Conservation (phyloP, 2,888 invertebrate species). For the Dromius quadrimaculatus region DNA sequence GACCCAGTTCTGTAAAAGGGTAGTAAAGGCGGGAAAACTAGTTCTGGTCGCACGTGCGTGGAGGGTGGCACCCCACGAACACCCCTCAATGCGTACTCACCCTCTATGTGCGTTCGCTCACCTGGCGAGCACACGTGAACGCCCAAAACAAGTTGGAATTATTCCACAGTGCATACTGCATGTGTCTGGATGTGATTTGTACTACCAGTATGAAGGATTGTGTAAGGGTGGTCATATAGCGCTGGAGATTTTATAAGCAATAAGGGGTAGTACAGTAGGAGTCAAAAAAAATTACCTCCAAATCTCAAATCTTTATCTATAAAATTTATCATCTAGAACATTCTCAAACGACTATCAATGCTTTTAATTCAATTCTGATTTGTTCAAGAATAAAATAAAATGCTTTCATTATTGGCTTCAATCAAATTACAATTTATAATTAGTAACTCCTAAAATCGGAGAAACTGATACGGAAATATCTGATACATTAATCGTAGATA, state of each 20-base stretch:
- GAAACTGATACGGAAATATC: constrained; percentile 31
- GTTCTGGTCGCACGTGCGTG: constrained; percentile 15
- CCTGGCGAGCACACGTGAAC: constrained; percentile 29
- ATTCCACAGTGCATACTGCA: background rate
- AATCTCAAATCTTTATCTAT: too few species aligned
- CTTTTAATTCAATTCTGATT: too few species aligned
- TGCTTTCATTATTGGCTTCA: too few species aligned
- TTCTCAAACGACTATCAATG: too few species aligned
- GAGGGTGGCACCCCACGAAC: constrained; percentile 20
- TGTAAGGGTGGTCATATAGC: background rate
- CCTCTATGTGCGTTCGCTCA: constrained; percentile 1
- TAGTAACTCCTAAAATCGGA: constrained; percentile 15
- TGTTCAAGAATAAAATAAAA: too few species aligned
- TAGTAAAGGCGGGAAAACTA: constrained; percentile 22
- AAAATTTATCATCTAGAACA: too few species aligned
- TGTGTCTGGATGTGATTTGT: constrained; percentile 3
- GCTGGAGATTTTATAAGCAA: background rate
- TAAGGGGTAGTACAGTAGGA: constrained; percentile 1
- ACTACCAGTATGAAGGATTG: constrained; percentile 3
- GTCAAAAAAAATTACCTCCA: too few species aligned
- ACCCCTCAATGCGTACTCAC: constrained; percentile 1
- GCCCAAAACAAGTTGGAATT: constrained; percentile 13
- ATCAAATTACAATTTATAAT: too few species aligned
- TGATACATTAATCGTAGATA: constrained; percentile 24
- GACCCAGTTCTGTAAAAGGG: too few species aligned